Evolutionary conservation across 2,113 vertebrate genomes (phyloP).

Genomic region (Albula goreensis): DNA sequence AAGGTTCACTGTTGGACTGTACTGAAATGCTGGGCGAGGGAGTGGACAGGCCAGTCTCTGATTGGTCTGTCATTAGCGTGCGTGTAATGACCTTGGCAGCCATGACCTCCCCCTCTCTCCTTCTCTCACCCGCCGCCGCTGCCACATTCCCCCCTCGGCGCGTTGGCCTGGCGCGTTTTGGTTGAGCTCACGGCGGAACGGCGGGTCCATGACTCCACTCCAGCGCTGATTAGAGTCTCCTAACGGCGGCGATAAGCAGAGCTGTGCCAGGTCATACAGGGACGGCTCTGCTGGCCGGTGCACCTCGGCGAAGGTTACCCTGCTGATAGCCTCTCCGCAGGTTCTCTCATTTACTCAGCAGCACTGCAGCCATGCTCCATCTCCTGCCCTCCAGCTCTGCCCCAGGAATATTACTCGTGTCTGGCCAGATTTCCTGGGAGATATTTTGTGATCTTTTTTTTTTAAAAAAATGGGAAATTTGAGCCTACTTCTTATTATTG

Average conservation of each 20-base stretch:
- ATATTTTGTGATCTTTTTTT: background rate
- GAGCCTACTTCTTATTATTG: background rate
- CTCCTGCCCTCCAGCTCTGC: background rate
- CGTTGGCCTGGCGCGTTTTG: background rate
- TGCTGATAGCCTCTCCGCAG: background rate
- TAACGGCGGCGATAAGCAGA: background rate
- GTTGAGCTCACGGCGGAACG: background rate
- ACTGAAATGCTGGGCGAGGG: background rate
- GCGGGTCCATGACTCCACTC: background rate
- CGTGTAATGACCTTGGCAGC: background rate
- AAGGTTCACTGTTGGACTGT: background rate
- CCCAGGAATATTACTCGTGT: background rate
- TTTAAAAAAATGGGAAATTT: no score
- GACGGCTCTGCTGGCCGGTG: background rate
- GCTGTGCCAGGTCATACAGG: background rate
- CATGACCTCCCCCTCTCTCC: background rate
- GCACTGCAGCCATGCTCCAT: background rate
- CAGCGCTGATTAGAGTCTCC: conserved; percentile 4
- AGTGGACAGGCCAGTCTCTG: background rate
- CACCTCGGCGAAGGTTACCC: background rate
- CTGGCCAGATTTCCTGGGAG: background rate
- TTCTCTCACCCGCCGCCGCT: no score
- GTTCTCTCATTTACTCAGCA: background rate
- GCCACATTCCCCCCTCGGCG: background rate
- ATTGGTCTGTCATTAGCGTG: background rate